Evolutionary conservation across 2,113 vertebrate species (phyloP).

Genomic region (Chionodraco myersi): DNA sequence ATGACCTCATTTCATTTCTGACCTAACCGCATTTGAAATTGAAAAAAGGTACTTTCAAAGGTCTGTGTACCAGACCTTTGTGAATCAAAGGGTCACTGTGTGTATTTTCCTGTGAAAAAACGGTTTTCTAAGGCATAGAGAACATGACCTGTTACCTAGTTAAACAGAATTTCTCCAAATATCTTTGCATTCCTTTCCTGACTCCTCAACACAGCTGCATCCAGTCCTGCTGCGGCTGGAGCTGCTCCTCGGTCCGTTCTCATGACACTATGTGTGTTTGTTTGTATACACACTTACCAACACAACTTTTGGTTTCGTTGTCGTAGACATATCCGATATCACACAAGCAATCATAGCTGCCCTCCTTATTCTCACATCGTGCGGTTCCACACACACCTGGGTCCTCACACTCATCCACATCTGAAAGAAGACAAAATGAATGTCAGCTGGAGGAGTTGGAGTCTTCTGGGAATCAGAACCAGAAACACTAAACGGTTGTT

Average conservation of each 20-base stretch:
- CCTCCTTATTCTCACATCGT: conserved; percentile 86
- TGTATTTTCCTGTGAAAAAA: background rate
- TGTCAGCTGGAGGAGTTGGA: background rate
- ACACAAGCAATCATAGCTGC: conserved; percentile 89
- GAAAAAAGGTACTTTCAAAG: background rate
- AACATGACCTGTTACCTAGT: conserved; percentile 67
- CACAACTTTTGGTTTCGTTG: conserved; percentile 86
- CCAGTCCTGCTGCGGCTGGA: conserved; percentile 51
- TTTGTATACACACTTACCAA: conserved; percentile 79
- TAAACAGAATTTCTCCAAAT: conserved; percentile 43
- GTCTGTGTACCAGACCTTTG: background rate
- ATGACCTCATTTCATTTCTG: background rate
- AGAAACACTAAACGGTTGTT: background rate
- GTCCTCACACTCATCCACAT: conserved; percentile 89
- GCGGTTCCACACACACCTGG: conserved; percentile 89
- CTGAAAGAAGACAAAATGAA: conserved; percentile 79
- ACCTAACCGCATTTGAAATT: background rate
- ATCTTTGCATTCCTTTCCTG: conserved; percentile 62
- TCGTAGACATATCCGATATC: conserved; percentile 88
- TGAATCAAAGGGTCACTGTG: background rate
- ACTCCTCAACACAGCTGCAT: conserved; percentile 63
- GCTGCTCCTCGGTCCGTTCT: conserved; percentile 21
- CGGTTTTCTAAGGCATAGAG: background rate
- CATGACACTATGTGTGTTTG: conserved; percentile 21
- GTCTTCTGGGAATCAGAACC: background rate